Conservation (phyloP, 2,888 invertebrate genomes). For the Campopleginae sp. region DNA sequence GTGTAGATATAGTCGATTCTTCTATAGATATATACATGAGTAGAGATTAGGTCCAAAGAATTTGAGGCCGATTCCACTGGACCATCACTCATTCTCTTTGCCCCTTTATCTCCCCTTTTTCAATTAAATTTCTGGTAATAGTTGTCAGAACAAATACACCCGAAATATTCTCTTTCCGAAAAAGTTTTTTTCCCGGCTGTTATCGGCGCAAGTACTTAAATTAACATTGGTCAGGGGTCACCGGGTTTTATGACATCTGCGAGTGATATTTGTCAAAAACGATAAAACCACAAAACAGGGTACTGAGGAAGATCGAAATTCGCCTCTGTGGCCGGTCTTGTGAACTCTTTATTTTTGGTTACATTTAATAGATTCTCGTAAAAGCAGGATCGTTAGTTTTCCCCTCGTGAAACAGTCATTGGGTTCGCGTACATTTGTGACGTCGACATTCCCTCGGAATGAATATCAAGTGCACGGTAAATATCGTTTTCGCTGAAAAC, state of each 20-base stretch:
- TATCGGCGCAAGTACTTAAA: background rate
- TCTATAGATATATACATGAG: background rate
- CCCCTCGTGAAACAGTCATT: background rate
- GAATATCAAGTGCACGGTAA: background rate
- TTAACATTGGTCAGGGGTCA: background rate
- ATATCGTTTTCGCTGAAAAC: background rate
- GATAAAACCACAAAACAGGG: background rate
- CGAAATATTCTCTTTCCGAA: background rate
- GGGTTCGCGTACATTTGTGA: background rate
- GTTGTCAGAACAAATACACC: background rate
- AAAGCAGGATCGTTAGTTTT: background rate
- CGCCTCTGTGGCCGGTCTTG: background rate
- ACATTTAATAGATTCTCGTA: background rate
- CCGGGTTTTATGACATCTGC: background rate
- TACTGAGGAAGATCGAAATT: background rate
- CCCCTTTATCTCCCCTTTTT: background rate
- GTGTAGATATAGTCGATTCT: constrained; percentile 15
- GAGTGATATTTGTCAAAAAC: background rate
- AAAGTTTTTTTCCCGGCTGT: background rate
- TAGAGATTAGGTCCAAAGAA: background rate
- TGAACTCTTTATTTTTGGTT: background rate
- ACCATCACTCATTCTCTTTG: background rate
- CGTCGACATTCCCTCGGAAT: background rate
- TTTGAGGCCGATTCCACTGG: background rate
- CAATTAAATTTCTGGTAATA: background rate